Evolutionary conservation across 2,113 vertebrate species (phyloP).

Genomic region (Scalopus aquaticus): DNA sequence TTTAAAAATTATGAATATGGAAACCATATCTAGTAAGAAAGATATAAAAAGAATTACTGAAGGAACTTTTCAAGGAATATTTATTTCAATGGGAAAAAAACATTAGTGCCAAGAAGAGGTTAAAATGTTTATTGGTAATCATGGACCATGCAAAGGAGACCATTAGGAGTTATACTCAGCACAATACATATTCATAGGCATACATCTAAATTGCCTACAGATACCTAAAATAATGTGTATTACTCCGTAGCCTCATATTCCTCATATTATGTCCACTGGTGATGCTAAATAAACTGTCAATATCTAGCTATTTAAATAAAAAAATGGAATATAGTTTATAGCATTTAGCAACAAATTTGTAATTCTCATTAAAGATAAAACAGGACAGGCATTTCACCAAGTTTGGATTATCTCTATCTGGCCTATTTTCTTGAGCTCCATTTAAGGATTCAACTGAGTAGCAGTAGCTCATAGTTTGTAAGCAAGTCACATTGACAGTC

Average conservation of each 20-base stretch:
- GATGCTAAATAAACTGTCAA: background rate
- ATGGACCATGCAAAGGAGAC: background rate
- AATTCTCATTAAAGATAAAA: background rate
- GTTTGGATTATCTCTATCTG: background rate
- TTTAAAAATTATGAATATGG: background rate
- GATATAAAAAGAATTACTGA: background rate
- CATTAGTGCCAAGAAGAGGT: background rate
- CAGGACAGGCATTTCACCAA: background rate
- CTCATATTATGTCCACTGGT: background rate
- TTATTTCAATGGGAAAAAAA: background rate
- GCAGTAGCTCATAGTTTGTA: background rate
- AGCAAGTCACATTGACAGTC: background rate
- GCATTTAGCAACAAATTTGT: background rate
- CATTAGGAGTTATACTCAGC: background rate
- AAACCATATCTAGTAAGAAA: slow-evolving; percentile 4
- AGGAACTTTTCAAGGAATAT: background rate
- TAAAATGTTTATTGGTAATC: background rate
- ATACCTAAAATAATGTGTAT: background rate
- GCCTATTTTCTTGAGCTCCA: background rate
- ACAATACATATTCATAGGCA: background rate
- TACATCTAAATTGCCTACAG: background rate
- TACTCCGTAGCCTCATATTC: background rate
- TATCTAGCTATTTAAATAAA: background rate
- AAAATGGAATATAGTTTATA: background rate
- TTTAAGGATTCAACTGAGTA: background rate